phyloP scores from a whole-genome alignment of 37 sponge, comb jelly and placozoan genomes.

The Tethya wilhelma region DNA sequence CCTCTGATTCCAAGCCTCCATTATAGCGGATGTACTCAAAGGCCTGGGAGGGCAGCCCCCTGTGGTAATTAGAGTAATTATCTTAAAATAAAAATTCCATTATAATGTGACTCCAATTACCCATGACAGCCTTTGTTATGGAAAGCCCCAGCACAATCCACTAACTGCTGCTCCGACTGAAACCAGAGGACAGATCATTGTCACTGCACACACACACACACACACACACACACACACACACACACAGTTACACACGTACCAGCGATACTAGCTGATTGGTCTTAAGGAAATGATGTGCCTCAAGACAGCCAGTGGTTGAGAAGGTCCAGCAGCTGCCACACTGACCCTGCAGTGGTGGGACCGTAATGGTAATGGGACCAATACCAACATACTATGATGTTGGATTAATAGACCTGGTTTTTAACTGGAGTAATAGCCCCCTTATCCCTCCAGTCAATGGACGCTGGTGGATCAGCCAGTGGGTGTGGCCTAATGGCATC shows the following conservation, averaged over 20 bases:
- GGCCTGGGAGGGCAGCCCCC: constrained; percentile 83
- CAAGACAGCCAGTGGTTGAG: constrained; percentile 79
- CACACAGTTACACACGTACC: constrained; percentile 20
- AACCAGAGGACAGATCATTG: background rate
- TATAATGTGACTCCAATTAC: constrained; percentile 23
- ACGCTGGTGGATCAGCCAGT: constrained; percentile 22
- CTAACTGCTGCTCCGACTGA: constrained; percentile 82
- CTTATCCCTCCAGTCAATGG: constrained; percentile 73
- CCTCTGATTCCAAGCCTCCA: constrained; percentile 66
- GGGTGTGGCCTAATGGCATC: background rate
- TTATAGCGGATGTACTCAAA: constrained; percentile 82
- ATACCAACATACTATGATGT: background rate
- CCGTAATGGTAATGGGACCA: background rate
- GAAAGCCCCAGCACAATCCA: constrained; percentile 75
- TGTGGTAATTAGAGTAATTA: background rate
- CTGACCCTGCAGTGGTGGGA: constrained; percentile 33
- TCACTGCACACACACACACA: no score
- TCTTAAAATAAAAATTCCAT: background rate
- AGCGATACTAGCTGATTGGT: constrained; percentile 63
- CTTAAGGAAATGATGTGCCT: constrained; percentile 74
- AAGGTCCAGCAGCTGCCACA: constrained; percentile 88
- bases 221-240: background rate
- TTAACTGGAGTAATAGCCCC: constrained; percentile 75
- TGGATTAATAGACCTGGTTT: constrained; percentile 56
- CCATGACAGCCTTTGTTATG: constrained; percentile 82